Evolutionary conservation across 64 coral and sea anemone genomes (phyloP), one percentile per base, ranked within the genome.

Genomic region (Actinia tenebrosa): DNA sequence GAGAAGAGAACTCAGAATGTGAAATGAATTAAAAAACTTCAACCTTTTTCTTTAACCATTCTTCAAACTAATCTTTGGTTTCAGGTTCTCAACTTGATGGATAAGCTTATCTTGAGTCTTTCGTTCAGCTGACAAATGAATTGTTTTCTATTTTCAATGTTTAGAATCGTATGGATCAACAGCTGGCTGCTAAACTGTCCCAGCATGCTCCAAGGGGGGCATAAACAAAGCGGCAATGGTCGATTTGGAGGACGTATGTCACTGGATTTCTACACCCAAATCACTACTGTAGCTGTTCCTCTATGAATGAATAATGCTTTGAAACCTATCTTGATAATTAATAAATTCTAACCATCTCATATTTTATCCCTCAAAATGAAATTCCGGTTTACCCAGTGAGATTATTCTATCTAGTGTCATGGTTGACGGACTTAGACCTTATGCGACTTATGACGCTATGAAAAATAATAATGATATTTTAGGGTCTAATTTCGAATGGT

Each of bases 131-230:
- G 9, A n/a, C 1, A 66, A 1, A 66, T 75, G 7, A 13, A 14
- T 13, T 42, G 22, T 75, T 27, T 42, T 75, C 1, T 43, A 42
- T 10, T 27, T 71, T 25, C 6, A n/a, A 10, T 71, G 8, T 77
- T 78, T 75, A 90, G 89, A 52, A 84, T 71, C 2, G 89, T 90
- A 69, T 90, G 89, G 89, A 85, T 90, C 18, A 90, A 90, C 71
- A 90, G 71, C 66, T 90, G 89, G 89, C 25, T 84, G 11, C 56
- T 83, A 62, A 86, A 60, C 52, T 45, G 84, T 22, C 89, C 89
- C 53, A 90, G 66, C 89, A 90, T 90, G 89, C 89, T 83, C 27
- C 44, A 56, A 15, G 81, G 84, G 26, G 82, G 82, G n/a, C 75
- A 71, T 62, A 90, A 86, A 20, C 44, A 78, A 55, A 90, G 89